phyloP scores from a whole-genome alignment of 2,113 vertebrate species.

The Condylura cristata region DNA sequence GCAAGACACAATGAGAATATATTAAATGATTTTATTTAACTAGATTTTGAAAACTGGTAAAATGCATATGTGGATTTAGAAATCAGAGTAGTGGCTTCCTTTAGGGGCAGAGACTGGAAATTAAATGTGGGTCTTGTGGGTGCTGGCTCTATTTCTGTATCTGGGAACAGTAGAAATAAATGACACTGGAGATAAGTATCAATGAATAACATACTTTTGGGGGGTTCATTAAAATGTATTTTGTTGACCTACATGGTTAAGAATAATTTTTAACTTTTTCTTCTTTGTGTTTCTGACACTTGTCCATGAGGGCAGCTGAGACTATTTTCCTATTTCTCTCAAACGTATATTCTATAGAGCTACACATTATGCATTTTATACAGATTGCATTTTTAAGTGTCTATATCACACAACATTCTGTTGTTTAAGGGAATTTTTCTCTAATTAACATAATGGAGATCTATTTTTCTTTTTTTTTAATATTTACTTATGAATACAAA shows the following conservation, averaged over 20 bases:
- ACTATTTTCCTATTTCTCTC: neutral
- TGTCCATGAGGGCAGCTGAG: neutral
- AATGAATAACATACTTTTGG: neutral
- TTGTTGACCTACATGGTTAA: neutral
- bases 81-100: neutral
- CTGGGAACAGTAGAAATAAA: neutral
- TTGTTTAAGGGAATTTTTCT: neutral
- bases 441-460: neutral
- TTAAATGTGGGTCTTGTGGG: too few species aligned
- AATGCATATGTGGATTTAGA: neutral
- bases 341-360: neutral
- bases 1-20: neutral
- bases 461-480: too few species aligned
- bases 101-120: neutral
- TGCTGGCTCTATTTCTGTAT: neutral
- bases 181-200: neutral
- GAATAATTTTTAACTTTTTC: neutral
- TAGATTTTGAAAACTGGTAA: neutral
- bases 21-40: neutral
- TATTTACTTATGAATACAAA: too few species aligned
- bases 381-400: neutral
- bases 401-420: neutral
- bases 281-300: neutral
- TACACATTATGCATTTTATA: neutral
- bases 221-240: neutral